phyloP scores from a whole-genome alignment of 2,113 vertebrate species.

The Lynx canadensis region DNA sequence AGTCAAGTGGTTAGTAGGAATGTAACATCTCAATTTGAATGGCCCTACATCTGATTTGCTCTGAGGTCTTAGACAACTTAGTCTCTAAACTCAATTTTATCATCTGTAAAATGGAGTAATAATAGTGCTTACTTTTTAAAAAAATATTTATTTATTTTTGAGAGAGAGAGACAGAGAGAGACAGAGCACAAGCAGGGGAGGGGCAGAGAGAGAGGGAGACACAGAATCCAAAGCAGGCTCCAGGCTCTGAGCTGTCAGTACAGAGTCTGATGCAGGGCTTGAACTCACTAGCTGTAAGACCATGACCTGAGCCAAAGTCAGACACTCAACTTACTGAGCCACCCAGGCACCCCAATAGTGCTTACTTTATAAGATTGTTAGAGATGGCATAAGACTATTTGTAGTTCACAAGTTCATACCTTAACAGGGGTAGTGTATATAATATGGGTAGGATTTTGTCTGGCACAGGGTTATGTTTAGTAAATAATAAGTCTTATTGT shows the following conservation, averaged over 20 bases:
- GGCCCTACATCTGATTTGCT: not conserved
- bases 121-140: too few species aligned
- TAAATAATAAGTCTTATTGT: not conserved
- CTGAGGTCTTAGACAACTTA: not conserved
- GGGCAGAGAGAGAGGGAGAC: too few species aligned
- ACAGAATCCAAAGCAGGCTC: too few species aligned
- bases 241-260: too few species aligned
- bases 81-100: not conserved
- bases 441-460: not conserved
- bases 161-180: too few species aligned
- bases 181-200: too few species aligned
- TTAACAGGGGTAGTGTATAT: not conserved
- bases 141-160: too few species aligned
- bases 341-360: not conserved
- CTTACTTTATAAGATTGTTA: not conserved
- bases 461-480: not conserved
- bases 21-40: not conserved
- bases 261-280: too few species aligned
- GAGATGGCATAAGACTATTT: not conserved
- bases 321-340: too few species aligned
- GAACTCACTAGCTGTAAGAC: too few species aligned
- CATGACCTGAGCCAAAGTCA: too few species aligned
- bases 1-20: not conserved
- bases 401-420: not conserved
- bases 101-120: too few species aligned